Base-by-base conservation (phyloP, 1,140 invertebrate genomes). In the Campoletis sonorensis region DNA sequence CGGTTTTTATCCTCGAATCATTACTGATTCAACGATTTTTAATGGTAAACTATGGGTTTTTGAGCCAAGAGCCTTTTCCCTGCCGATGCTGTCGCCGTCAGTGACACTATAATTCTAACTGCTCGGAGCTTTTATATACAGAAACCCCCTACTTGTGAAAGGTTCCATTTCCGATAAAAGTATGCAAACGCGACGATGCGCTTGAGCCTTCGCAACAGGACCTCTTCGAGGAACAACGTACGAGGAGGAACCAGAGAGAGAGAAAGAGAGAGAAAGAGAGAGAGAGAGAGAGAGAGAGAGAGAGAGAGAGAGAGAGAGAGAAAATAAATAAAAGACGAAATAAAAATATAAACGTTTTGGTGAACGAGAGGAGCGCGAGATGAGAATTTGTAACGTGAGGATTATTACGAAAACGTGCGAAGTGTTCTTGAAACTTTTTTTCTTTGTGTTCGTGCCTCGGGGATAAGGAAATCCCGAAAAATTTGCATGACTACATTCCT, bases 121-220 rank as follows among this genome's bases (percentile, higher is more conserved):
- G 71, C 71, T 45, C 33, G 71, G 51, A 49, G 71, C 71, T 73
- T 73, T 45, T 73, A 73, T 73, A 73, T 27, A 64, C 71, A 26
- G 40, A 73, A n/a, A 73, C 37, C 37, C 71, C 71, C 71, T 40
- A 73, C 71, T 73, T 15, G 37, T 49, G 37, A 49, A 73, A 49
- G 71, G 40, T 26, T 73, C 71, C 40, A 23, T 73, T 73, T 15
- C 61, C 61, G 61, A 64, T 64, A 64, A 64, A 64, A 64, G 21
- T 64, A 23, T 64, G 61, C 23, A 64, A 64, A 64, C 61, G n/a
- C 4, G 18, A 54, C n/a, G 18, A 54, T 54, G 18, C 51, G 51
- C 51, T 54, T 54, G 51, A 54, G 51, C 51, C 51, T 54, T 54
- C 51, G 61, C 21, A 64, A 64, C 3, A 64, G 61, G 61, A 64